Evolutionary conservation across 2,888 invertebrate genomes (phyloP).

Genomic region (Harpagoxenus sublaevis): DNA sequence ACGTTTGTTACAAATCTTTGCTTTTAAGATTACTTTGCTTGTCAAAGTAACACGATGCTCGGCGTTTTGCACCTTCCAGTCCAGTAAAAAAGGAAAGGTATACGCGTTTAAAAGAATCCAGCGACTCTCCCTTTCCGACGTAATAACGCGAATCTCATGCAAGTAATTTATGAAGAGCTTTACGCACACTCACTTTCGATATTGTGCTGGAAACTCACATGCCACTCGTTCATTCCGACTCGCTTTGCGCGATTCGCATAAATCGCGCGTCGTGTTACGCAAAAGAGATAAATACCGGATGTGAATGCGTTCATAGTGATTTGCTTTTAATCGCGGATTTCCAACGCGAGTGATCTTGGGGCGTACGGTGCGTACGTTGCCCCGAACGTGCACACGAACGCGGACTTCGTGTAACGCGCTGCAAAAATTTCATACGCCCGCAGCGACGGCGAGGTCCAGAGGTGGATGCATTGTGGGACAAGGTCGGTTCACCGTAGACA

Average conservation of each 20-base stretch:
- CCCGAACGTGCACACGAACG: not conserved
- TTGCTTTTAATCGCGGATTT: slow-evolving; percentile 38
- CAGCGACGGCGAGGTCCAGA: slow-evolving; percentile 56
- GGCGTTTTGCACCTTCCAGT: not conserved
- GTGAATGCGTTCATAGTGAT: slow-evolving; percentile 2
- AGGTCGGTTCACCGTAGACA: slow-evolving; percentile 75
- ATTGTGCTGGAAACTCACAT: slow-evolving; percentile 21
- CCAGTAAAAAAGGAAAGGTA: not conserved
- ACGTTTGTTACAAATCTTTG: not conserved
- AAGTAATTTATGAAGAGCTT: slow-evolving; percentile 28
- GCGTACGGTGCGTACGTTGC: not conserved
- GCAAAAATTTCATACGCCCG: slow-evolving; percentile 56
- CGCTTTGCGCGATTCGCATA: slow-evolving; percentile 4
- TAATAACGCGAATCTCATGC: slow-evolving; percentile 16
- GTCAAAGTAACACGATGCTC: not conserved
- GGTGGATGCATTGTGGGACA: slow-evolving; percentile 78
- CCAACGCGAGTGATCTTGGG: not conserved
- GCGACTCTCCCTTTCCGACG: slow-evolving; percentile 13
- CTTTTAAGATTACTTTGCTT: not conserved
- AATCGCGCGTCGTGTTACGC: slow-evolving; percentile 20
- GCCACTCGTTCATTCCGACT: slow-evolving; percentile 16
- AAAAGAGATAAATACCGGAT: slow-evolving; percentile 25
- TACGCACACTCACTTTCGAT: slow-evolving; percentile 24
- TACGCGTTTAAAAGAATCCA: not conserved
- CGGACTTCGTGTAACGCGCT: slow-evolving; percentile 35